A percentile compares a stretch with the other conserved stretches of the same genome.
phyloP scores from a whole-genome alignment of 2,113 vertebrate species.

The Stomatorhinus ivindoensis region DNA sequence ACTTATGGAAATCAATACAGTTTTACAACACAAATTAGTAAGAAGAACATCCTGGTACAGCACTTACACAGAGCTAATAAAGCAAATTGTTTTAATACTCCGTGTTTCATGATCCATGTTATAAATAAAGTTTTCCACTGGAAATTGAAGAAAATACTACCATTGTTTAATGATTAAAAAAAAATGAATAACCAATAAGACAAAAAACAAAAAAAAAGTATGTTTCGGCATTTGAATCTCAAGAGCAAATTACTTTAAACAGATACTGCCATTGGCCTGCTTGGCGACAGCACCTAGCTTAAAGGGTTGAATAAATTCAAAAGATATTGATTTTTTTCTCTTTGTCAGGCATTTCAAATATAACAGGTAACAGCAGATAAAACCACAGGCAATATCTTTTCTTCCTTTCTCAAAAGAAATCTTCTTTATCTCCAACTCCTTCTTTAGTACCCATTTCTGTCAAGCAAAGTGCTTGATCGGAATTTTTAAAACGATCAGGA shows the following conservation, averaged over 20 bases:
- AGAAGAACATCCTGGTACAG: background rate
- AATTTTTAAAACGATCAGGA: slow-evolving; percentile 6
- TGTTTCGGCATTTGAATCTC: background rate
- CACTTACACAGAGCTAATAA: background rate
- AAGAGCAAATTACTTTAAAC: slow-evolving; percentile 1
- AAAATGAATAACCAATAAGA: background rate
- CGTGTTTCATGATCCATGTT: background rate
- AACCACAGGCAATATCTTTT: slow-evolving; percentile 16
- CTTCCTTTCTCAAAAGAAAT: background rate
- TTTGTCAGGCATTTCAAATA: slow-evolving; percentile 20
- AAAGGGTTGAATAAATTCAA: background rate
- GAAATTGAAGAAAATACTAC: background rate
- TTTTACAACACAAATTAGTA: background rate
- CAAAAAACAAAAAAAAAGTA: background rate
- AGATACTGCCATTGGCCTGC: background rate
- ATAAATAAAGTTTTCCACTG: background rate
- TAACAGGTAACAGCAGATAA: slow-evolving; percentile 17
- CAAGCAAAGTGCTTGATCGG: slow-evolving; percentile 1
- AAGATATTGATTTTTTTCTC: slow-evolving; percentile 23
- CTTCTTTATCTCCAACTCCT: slow-evolving; percentile 4
- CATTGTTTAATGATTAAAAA: background rate
- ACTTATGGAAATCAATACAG: background rate
- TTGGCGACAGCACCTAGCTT: background rate
- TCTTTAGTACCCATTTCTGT: background rate
- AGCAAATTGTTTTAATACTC: background rate